These are phyloP conservation scores for Diorhabda carinulata DNA, from an alignment of 1,140 invertebrate genomes.

Conservation along the genomic window DNA sequence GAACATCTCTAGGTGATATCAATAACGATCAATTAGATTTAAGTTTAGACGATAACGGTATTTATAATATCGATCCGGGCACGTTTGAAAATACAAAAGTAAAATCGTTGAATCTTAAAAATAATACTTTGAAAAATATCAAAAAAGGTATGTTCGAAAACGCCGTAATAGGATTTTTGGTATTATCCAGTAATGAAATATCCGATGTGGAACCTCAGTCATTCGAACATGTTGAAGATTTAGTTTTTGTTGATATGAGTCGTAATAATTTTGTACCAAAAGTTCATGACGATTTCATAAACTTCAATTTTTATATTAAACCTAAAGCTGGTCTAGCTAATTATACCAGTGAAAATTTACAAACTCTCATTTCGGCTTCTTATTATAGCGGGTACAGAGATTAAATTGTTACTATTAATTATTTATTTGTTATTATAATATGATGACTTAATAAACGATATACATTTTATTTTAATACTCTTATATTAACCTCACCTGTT, in stretches of 20 bases:
- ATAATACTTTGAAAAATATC: slow-evolving; percentile 3
- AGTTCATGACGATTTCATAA: not conserved
- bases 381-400: not conserved
- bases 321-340: not conserved
- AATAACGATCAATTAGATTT: not conserved
- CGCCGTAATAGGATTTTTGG: not conserved
- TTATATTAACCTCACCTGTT: no score
- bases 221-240: not conserved
- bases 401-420: no score
- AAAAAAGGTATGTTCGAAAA: slow-evolving; percentile 4
- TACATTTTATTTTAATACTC: no score
- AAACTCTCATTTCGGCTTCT: not conserved
- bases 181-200: not conserved
- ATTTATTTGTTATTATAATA: no score
- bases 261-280: not conserved
- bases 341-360: not conserved
- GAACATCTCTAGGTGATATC: not conserved
- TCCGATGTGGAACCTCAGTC: not conserved
- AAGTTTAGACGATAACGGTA: not conserved
- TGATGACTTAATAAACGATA: no score
- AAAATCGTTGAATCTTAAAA: not conserved
- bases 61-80: not conserved
- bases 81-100: not conserved
- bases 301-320: not conserved
- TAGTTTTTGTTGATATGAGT: not conserved